phyloP scores from a whole-genome alignment of 2,888 invertebrate genomes.

The Mesorhabditis spiculigera region DNA sequence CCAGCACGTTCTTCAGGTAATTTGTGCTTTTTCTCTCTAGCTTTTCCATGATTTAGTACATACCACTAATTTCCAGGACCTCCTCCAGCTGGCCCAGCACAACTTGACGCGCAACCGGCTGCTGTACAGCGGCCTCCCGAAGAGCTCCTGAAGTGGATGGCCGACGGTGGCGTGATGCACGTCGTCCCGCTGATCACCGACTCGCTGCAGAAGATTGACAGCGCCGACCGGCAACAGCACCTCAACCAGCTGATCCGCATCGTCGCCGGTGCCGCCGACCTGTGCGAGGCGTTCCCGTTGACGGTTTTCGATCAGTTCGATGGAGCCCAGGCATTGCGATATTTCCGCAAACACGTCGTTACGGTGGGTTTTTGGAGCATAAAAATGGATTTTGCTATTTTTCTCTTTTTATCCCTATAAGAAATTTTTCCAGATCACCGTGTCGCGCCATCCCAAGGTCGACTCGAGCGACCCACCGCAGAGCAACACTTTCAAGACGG shows the following conservation, averaged over 20 bases:
- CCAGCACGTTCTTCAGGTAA: no score
- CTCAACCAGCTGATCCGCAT: neutral
- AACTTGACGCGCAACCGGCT: neutral
- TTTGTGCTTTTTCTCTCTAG: no score
- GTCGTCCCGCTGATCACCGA: neutral
- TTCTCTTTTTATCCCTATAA: no score
- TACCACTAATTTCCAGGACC: neutral
- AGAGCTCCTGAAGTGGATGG: neutral
- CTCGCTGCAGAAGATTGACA: neutral
- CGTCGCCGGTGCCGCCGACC: neutral
- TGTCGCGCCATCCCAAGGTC: neutral
- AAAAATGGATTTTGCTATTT: no score
- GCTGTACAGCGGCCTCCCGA: neutral
- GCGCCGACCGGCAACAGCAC: neutral
- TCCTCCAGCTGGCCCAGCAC: neutral
- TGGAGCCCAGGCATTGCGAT: constrained; percentile 70
- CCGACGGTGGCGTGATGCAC: neutral
- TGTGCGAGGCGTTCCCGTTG: neutral
- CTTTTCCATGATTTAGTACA: no score
- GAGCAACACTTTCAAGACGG: constrained; percentile 6
- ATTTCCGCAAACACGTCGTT: constrained; percentile 97
- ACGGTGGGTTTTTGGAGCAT: constrained; percentile 69
- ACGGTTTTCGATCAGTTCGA: constrained; percentile 47
- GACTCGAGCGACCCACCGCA: constrained; percentile 4
- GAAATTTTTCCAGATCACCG: neutral